Evolutionary conservation across 2,888 invertebrate genomes (phyloP).

Genomic region (Panopea generosa): DNA sequence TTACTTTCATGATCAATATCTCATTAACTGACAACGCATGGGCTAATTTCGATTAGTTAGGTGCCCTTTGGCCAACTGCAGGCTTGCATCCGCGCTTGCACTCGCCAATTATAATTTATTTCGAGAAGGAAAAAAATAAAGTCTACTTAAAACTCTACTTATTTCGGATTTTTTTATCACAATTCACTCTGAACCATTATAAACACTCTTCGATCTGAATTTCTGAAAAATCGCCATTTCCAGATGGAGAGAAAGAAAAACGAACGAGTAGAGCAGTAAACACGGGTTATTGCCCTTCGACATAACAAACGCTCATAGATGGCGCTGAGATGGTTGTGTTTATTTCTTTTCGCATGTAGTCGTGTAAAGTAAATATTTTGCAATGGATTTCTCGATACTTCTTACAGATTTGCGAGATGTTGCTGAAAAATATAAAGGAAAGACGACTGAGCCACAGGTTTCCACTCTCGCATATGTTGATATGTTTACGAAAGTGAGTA

Average conservation of each 20-base stretch:
- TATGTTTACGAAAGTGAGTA: slow-evolving; percentile 71
- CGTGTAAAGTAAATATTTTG: slow-evolving; percentile 41
- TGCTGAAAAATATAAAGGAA: slow-evolving; percentile 71
- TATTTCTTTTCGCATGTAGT: slow-evolving; percentile 71
- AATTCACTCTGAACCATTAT: too few species aligned
- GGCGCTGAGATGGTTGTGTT: slow-evolving; percentile 64
- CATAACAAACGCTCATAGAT: slow-evolving; percentile 25
- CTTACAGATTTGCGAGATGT: slow-evolving; percentile 74
- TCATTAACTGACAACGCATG: too few species aligned
- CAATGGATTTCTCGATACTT: slow-evolving; percentile 75
- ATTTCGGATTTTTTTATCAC: too few species aligned
- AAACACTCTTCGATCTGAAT: too few species aligned
- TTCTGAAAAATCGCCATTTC: too few species aligned
- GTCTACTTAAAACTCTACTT: too few species aligned
- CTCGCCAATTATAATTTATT: too few species aligned
- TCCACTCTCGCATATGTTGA: slow-evolving; percentile 70
- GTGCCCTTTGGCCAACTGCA: too few species aligned
- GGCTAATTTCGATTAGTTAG: too few species aligned
- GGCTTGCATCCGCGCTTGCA: too few species aligned
- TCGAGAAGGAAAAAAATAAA: too few species aligned
- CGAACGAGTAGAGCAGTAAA: slow-evolving; percentile 24
- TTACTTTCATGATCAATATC: too few species aligned
- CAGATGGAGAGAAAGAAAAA: slow-evolving; percentile 27
- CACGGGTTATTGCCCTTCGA: slow-evolving; percentile 35
- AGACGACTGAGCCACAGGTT: slow-evolving; percentile 65